These are phyloP conservation scores for Drosophila niveifrons DNA, from an alignment of 2,888 invertebrate genomes.

Conservation along the genomic window DNA sequence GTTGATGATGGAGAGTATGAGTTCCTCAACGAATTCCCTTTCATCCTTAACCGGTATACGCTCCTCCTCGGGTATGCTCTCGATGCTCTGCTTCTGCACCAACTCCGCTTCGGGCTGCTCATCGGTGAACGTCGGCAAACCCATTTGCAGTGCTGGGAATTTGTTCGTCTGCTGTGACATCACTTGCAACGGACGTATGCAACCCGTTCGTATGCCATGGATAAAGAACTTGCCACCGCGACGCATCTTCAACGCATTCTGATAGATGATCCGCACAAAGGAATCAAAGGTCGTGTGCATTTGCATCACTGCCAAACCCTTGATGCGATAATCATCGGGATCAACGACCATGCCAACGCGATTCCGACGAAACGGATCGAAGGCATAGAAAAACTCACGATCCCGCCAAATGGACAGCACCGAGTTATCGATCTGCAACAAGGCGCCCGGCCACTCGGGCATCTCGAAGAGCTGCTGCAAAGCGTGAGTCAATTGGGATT, in stretches of 20 bases:
- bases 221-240: conserved; percentile 85
- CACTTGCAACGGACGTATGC: conserved; percentile 76
- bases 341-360: conserved; percentile 86
- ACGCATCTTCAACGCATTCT: conserved; percentile 85
- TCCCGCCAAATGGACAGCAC: conserved; percentile 88
- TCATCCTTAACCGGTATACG: conserved; percentile 66
- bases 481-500: conserved; percentile 76
- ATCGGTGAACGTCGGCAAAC: conserved; percentile 66
- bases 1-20: conserved; percentile 73
- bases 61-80: conserved; percentile 77
- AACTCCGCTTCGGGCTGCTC: conserved; percentile 39
- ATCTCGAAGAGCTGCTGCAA: conserved; percentile 74
- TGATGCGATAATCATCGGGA: conserved; percentile 83
- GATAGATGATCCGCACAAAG: conserved; percentile 86
- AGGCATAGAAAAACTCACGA: conserved; percentile 88
- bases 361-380: conserved; percentile 89
- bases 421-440: conserved; percentile 87
- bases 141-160: conserved; percentile 73
- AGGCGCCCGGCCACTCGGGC: conserved; percentile 70
- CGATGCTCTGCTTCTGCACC: conserved; percentile 75
- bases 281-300: conserved; percentile 88
- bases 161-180: conserved; percentile 65
- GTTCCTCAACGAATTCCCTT: conserved; percentile 68
- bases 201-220: conserved; percentile 87
- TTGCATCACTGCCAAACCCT: conserved; percentile 87